These are phyloP conservation scores for Drosophila nannoptera DNA, from an alignment of 1,140 invertebrate genomes.

Conservation along the genomic window DNA sequence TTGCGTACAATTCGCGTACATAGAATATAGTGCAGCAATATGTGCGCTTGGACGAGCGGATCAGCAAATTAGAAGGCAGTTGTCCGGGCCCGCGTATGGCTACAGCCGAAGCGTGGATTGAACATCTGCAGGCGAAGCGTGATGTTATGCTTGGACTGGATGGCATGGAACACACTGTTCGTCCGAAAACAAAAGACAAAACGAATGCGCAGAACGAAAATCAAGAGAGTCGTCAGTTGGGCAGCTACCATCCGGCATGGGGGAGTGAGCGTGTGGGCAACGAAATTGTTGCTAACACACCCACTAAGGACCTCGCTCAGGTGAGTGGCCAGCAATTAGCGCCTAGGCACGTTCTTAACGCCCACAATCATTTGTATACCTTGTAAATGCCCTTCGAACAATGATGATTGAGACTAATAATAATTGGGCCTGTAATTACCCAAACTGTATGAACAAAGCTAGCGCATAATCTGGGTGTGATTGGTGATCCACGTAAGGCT, in stretches of 20 bases:
- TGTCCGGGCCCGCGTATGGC: slow-evolving; percentile 75
- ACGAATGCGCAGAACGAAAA: not conserved
- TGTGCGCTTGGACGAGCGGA: slow-evolving; percentile 70
- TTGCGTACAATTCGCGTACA: not conserved
- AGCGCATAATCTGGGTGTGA: slow-evolving; percentile 68
- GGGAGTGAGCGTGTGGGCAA: slow-evolving; percentile 36
- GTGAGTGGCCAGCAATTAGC: slow-evolving; percentile 44
- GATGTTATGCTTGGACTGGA: slow-evolving; percentile 65
- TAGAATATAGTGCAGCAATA: slow-evolving; percentile 63
- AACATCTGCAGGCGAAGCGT: slow-evolving; percentile 68
- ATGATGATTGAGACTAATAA: not conserved
- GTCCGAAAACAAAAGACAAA: not conserved
- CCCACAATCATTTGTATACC: slow-evolving; percentile 3
- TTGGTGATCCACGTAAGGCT: slow-evolving; percentile 75
- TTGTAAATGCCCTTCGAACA: not conserved
- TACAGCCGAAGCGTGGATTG: slow-evolving; percentile 75
- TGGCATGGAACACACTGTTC: slow-evolving; percentile 27
- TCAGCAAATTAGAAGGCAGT: slow-evolving; percentile 67
- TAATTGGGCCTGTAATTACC: slow-evolving; percentile 4
- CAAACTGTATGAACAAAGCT: slow-evolving; percentile 39
- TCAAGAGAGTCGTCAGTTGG: slow-evolving; percentile 8
- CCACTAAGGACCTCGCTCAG: slow-evolving; percentile 72
- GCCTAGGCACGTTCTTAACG: slow-evolving; percentile 6
- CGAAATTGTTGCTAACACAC: slow-evolving; percentile 69
- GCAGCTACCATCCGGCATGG: slow-evolving; percentile 29